phyloP scores from a whole-genome alignment of 2,113 vertebrate species.

The Fulica atra region DNA sequence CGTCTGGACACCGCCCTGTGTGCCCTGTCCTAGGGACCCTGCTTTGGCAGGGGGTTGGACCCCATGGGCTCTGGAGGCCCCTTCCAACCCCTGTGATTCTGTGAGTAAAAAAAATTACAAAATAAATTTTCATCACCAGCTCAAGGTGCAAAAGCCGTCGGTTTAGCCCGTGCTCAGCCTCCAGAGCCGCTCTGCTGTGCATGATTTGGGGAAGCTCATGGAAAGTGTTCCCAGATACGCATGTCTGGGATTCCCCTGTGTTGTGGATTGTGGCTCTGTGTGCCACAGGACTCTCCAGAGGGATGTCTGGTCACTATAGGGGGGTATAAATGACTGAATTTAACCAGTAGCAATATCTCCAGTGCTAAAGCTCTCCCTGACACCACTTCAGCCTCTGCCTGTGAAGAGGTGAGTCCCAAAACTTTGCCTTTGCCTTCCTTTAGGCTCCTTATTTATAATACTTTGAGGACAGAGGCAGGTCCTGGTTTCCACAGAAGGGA shows the following conservation, averaged over 20 bases:
- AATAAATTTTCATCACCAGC: background rate
- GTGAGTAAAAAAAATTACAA: background rate
- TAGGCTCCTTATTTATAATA: background rate
- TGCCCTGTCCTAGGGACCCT: too few species aligned
- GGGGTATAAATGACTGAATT: background rate
- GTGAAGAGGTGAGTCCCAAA: background rate
- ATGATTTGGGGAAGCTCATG: background rate
- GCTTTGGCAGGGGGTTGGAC: too few species aligned
- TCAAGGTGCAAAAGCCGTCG: background rate
- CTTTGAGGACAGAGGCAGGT: background rate
- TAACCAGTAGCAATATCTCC: background rate
- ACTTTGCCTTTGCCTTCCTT: background rate
- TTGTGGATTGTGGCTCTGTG: background rate
- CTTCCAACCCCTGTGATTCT: too few species aligned
- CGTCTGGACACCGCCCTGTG: too few species aligned
- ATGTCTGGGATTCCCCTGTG: background rate
- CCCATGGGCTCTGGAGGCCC: too few species aligned
- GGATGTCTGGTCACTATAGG: fast-evolving
- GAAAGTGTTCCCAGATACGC: background rate
- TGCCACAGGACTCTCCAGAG: background rate
- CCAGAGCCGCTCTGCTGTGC: background rate
- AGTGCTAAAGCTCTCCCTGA: background rate
- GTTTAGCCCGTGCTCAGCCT: background rate
- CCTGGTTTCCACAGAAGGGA: background rate
- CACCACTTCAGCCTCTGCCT: background rate